Evolutionary conservation across 1,140 invertebrate species (phyloP).

Genomic region (Caerostris darwini): DNA sequence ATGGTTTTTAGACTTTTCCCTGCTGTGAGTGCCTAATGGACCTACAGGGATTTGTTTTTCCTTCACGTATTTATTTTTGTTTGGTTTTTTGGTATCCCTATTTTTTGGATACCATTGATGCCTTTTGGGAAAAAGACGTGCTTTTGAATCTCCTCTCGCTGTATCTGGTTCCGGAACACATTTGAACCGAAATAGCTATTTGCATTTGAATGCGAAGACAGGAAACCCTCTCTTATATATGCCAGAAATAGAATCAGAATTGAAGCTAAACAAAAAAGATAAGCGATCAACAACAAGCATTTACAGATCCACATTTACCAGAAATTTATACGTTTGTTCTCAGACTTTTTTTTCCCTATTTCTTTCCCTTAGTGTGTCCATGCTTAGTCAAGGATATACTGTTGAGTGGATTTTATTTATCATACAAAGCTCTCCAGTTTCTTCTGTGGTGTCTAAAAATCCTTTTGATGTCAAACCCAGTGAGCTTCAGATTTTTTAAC

Average conservation of each 20-base stretch:
- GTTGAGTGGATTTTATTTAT: too few relatives aligned
- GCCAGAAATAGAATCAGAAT: conserved; percentile 19
- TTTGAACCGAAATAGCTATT: background rate
- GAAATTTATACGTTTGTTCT: background rate
- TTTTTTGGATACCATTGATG: background rate
- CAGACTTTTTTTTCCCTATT: background rate
- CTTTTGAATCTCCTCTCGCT: background rate
- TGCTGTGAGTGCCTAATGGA: background rate
- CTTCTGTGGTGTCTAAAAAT: too few relatives aligned
- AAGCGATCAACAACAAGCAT: background rate
- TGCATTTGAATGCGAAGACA: conserved; percentile 8
- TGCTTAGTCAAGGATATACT: background rate
- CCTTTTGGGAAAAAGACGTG: background rate
- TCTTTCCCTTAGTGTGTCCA: background rate
- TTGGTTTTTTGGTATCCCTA: background rate
- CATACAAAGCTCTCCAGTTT: too few relatives aligned
- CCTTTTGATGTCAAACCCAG: too few relatives aligned
- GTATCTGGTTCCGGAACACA: background rate
- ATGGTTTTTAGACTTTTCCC: conserved; percentile 15
- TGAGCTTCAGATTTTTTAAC: too few relatives aligned
- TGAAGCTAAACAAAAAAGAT: background rate
- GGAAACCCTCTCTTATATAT: background rate
- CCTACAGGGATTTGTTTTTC: background rate
- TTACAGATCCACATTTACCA: background rate
- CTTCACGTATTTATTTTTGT: background rate